phyloP scores from a whole-genome alignment of 2,113 vertebrate genomes.

The Struthidea cinerea region DNA sequence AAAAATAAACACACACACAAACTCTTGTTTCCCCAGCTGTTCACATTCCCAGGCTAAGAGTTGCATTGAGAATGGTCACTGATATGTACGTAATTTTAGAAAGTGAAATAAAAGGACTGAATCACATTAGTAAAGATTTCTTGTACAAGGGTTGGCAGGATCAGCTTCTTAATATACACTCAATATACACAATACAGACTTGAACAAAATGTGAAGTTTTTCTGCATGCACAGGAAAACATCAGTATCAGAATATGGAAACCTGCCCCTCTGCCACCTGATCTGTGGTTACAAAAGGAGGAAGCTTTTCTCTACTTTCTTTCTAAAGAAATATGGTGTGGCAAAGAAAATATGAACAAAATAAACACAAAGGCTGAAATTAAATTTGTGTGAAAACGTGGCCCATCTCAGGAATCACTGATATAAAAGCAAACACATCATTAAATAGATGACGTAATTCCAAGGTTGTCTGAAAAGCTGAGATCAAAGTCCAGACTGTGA shows the following conservation, averaged over 20 bases:
- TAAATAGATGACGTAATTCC: not conserved
- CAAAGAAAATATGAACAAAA: not conserved
- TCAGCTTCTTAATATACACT: slow-evolving; percentile 2
- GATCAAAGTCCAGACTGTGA: not conserved
- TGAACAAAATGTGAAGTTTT: not conserved
- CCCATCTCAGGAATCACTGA: not conserved
- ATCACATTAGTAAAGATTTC: slow-evolving; percentile 38
- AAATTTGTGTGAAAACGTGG: not conserved
- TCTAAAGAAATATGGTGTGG: not conserved
- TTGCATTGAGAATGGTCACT: not conserved
- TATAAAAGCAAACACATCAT: not conserved
- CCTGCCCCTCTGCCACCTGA: not conserved
- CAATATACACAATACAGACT: not conserved
- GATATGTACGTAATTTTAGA: not conserved
- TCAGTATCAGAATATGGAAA: not conserved
- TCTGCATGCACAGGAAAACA: not conserved
- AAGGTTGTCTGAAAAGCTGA: not conserved
- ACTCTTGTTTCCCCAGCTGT: not conserved
- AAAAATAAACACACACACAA: not conserved
- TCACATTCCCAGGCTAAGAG: not conserved
- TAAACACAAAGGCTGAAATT: not conserved
- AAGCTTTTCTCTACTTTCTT: not conserved
- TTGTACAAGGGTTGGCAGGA: not conserved
- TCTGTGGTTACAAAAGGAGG: not conserved
- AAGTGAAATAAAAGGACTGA: slow-evolving; percentile 29